Conservation (phyloP, 2,113 vertebrate genomes). For the Neofelis nebulosa region DNA sequence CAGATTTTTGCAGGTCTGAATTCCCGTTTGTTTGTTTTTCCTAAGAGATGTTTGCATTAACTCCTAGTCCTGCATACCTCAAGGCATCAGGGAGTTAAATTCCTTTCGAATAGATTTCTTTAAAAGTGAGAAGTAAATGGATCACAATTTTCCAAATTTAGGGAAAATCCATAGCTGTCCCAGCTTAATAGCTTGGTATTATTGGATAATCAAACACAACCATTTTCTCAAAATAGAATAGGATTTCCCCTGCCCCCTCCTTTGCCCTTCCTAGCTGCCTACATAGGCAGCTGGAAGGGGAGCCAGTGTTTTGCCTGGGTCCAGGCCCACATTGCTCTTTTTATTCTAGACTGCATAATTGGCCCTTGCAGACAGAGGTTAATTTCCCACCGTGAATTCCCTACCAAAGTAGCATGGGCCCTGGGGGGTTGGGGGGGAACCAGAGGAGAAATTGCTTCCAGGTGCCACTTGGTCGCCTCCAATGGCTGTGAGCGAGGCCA, state of each 20-base stretch:
- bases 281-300: not conserved
- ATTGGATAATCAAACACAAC: slow-evolving; percentile 77
- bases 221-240: slow-evolving; percentile 72
- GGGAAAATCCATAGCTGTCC: slow-evolving; percentile 78
- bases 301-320: slow-evolving; percentile 22
- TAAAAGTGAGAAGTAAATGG: slow-evolving; percentile 78
- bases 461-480: slow-evolving; percentile 51
- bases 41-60: slow-evolving; percentile 41
- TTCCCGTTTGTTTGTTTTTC: slow-evolving; percentile 52
- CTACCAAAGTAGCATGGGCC: slow-evolving; percentile 48
- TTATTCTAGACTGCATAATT: slow-evolving; percentile 70
- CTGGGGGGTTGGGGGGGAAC: slow-evolving; percentile 64
- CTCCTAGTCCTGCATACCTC: slow-evolving; percentile 50
- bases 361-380: slow-evolving; percentile 73
- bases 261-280: not conserved
- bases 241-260: not conserved
- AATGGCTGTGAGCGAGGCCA: not conserved
- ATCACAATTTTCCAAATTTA: slow-evolving; percentile 81
- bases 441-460: slow-evolving; percentile 74
- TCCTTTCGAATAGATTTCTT: slow-evolving; percentile 78
- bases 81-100: slow-evolving; percentile 62
- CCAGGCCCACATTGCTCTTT: slow-evolving; percentile 41
- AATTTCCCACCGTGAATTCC: slow-evolving; percentile 64
- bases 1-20: not conserved
- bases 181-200: slow-evolving; percentile 75